A percentile compares a stretch with the other conserved stretches of the same genome.
phyloP scores from a whole-genome alignment of 2,888 invertebrate species.

The Eubasilissa splendida region DNA sequence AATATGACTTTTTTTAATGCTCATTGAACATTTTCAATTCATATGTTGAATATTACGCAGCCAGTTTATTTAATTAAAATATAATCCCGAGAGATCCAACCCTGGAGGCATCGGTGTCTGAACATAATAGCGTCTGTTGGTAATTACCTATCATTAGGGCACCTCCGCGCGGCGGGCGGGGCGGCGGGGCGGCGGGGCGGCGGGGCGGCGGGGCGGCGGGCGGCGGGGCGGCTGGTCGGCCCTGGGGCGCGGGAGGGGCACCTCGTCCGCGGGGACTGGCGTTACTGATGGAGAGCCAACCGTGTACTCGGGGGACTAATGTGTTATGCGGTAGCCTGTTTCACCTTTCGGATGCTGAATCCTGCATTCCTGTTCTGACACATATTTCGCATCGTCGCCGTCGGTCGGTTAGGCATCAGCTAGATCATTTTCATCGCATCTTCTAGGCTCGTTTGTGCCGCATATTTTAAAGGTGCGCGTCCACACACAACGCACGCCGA shows the following conservation, averaged over 20 bases:
- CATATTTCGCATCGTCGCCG: too few relatives aligned
- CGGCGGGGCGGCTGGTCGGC: constrained; percentile 42
- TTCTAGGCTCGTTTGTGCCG: too few relatives aligned
- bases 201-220: not conserved
- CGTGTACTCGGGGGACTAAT: not conserved
- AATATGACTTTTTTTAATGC: too few relatives aligned
- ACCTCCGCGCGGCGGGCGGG: constrained; percentile 52
- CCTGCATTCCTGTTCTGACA: too few relatives aligned
- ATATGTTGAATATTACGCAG: too few relatives aligned
- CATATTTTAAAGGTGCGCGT: too few relatives aligned
- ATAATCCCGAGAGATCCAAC: constrained; percentile 24
- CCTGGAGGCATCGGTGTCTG: constrained; percentile 54
- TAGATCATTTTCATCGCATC: too few relatives aligned
- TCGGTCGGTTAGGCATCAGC: too few relatives aligned
- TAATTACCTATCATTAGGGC: constrained; percentile 63
- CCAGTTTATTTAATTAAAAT: not conserved
- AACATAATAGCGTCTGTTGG: constrained; percentile 60
- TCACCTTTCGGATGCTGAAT: not conserved
- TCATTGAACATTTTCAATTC: too few relatives aligned
- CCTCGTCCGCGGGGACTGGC: not conserved
- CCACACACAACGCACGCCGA: too few relatives aligned
- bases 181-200: constrained; percentile 56
- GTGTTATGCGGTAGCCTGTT: not conserved
- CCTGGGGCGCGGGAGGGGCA: constrained; percentile 29
- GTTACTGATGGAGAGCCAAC: not conserved